Base-by-base conservation (phyloP, 2,113 vertebrate genomes). In the Okapia johnstoni region DNA sequence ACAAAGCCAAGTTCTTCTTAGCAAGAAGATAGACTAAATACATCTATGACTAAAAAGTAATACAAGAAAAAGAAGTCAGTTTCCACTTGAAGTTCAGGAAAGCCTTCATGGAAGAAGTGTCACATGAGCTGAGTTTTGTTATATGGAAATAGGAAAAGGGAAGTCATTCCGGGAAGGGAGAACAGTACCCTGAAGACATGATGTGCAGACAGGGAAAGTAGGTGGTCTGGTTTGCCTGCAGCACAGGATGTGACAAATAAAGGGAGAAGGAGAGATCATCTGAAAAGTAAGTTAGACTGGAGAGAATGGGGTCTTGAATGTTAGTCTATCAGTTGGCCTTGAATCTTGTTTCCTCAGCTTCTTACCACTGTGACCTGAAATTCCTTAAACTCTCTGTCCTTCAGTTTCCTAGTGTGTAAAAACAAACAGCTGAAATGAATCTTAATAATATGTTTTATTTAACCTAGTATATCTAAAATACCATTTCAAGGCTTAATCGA, bases 391-490 rank as follows among this genome's bases (percentile, higher is more conserved):
- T 19, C 79, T 96, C 52, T 93, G 13, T 23, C 17, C 58, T 80
- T 88, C 6, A 28, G 43, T 50, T 66, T 97, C 33, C 84, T 85
- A 25, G 33, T 83, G 26, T 92, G 25, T 84, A 66, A 85, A 94
- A 87, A 55, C 40, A 57, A 88, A 60, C 28, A 61, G n/a, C 81
- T 7, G 14, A 96, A 85, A 73, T 58, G 14, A 93, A 88, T 88
- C 88, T 92, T 92, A 94, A 52, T 73, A 61, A 36, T 94, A 14
- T 43, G 46, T 66, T 94, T 92, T 28, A 94, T 88, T 91, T 96
- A 95, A 84, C 33, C 2, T 6, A 55, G 30, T 63, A 19, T 43
- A 33, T 81, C 60, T 84, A 52, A 94, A 76, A 81, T 52, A 21
- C 43, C 63, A 25, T 81, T 92, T 90, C 30, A 50, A 73, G 43